Evolutionary conservation across 1,140 invertebrate genomes (phyloP), one percentile per base, ranked within the genome.

Genomic region (Hylaeus anthracinus): DNA sequence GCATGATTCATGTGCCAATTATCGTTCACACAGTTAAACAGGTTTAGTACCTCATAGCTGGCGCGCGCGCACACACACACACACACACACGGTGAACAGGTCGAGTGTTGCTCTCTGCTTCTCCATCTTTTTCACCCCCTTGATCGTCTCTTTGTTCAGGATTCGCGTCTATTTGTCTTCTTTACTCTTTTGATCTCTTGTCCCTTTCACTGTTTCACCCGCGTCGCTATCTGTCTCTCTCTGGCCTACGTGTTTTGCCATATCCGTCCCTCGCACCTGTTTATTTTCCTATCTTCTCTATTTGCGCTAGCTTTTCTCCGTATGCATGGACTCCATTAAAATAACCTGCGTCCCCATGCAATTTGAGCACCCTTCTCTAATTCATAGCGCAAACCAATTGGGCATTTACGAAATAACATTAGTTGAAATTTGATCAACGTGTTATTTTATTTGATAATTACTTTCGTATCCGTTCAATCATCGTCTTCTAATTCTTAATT

Each of bases 1-100:
- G 89, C 88, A 90, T 91, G 90, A 91, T 91, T 91, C 90, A 91
- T 91, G 87, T 87, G 90, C 88, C 90, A 91, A 91, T 91, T 91
- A 91, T 86, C 88, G 83, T 85, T 84, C 89, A 84, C 74, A 84
- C 83, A 85, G 83, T 85, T 85, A 84, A 80, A 85, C 79, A 80
- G 60, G 82, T 72, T 74, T 84, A 81, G 77, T 76, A 82, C 82
- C 55, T 66, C 55, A 37, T 67, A 26, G 60, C 26, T 26, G 26
- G 26, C 26, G 55, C 26, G 53, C 65, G 14, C 55, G 69, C 39
- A 39, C 66, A 15, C 43, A 48, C 78, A 14, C 10, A 37, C 26
- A 0, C 58, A 37, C 6, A 58, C 55, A 58, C 55, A 53, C 51
- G 1, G 10, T 9, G 10, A 9, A 53, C 43, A 26, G 43, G 26